phyloP scores from a whole-genome alignment of 2,888 invertebrate genomes.

The Dolomedes plantarius region DNA sequence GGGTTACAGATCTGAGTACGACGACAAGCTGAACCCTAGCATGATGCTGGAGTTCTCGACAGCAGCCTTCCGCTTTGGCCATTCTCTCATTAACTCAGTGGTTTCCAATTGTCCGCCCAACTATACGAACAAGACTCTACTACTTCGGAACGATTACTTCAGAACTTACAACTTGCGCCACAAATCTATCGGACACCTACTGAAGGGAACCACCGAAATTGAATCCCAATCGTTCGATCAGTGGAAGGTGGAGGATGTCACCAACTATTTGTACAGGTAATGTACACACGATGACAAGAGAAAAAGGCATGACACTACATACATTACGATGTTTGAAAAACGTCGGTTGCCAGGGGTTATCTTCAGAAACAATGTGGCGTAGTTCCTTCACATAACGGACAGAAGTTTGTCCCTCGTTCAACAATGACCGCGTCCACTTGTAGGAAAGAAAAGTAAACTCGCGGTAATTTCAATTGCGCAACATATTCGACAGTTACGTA shows the following conservation, averaged over 20 bases:
- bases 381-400: too few relatives aligned
- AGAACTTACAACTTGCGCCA: conserved; percentile 4
- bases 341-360: too few relatives aligned
- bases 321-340: too few relatives aligned
- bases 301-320: too few relatives aligned
- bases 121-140: background rate
- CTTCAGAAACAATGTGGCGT: too few relatives aligned
- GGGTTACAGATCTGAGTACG: background rate
- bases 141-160: conserved; percentile 10
- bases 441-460: too few relatives aligned
- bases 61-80: conserved; percentile 20
- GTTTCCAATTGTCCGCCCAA: background rate
- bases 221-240: conserved; percentile 30
- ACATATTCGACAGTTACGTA: too few relatives aligned
- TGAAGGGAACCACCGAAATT: background rate
- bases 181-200: background rate
- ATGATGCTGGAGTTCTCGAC: conserved; percentile 11
- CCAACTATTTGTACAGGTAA: conserved; percentile 46
- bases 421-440: too few relatives aligned
- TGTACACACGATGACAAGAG: too few relatives aligned
- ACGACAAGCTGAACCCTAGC: background rate
- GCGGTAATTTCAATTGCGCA: too few relatives aligned
- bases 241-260: conserved; percentile 21
- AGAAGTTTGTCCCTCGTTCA: too few relatives aligned
- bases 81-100: background rate